phyloP scores from a whole-genome alignment of 2,797 vertebrate species.

The Sarcoramphus papa region DNA sequence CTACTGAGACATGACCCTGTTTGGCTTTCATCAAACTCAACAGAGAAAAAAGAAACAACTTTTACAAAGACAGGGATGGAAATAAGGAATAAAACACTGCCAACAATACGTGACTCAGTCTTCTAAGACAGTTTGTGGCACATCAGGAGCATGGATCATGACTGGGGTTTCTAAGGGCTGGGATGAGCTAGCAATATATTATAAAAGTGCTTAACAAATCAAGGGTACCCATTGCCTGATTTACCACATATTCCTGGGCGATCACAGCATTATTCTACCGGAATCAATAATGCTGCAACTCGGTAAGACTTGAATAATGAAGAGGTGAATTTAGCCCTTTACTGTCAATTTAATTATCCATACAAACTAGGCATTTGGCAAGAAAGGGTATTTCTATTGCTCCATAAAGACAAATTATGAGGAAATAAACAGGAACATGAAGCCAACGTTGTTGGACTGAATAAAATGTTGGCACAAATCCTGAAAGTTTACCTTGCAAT shows the following conservation, averaged over 20 bases:
- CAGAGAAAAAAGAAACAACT: background rate
- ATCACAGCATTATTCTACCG: background rate
- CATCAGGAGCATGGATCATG: background rate
- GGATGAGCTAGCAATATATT: background rate
- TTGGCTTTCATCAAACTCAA: background rate
- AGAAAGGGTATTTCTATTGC: slow-evolving; percentile 23
- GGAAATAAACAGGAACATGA: slow-evolving; percentile 23
- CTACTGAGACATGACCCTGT: background rate
- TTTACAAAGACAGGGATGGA: background rate
- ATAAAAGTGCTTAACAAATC: background rate
- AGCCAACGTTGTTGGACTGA: background rate
- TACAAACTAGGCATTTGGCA: slow-evolving; percentile 25
- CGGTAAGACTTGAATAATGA: slow-evolving; percentile 18
- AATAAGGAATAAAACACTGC: background rate
- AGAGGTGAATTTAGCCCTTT: slow-evolving; percentile 8
- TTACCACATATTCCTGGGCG: background rate
- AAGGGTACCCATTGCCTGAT: background rate
- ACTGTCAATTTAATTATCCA: slow-evolving; percentile 50
- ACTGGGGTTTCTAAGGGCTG: background rate
- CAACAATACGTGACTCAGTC: background rate
- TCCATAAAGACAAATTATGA: slow-evolving; percentile 48
- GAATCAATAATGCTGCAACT: slow-evolving; percentile 39
- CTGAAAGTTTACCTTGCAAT: slow-evolving; percentile 38
- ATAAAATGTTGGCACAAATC: slow-evolving; percentile 24
- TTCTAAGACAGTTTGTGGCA: background rate